Base-by-base conservation (phyloP, 2,888 invertebrate genomes). In the Pseudococcus viburni region DNA sequence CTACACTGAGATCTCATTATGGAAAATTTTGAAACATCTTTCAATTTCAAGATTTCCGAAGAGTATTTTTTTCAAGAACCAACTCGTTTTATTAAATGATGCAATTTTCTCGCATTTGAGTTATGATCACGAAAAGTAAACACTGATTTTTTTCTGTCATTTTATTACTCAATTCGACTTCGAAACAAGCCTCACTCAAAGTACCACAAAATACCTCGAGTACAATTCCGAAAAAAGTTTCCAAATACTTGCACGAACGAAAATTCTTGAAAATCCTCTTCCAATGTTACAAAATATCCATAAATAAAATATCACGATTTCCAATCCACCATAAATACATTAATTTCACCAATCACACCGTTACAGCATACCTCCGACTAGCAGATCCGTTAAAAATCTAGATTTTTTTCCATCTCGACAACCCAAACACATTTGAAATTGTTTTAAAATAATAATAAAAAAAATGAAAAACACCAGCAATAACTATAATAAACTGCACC, bases 391-490 rank as follows among this genome's bases (percentile, higher is more conserved):
- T 73, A 73, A 33, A 15, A 73, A 15, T 33, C 7, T 1, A 7
- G 4, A 17, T 33, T 73, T 73, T 64, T 64, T 22, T 22, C 22
- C 22, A 22, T 64, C 0, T 22, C 64, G 22, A 64, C 33, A 73
- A 73, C 73, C 33, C 73, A 73, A 64, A 73, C 73, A 73, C 73
- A 33, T 17, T 33, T 33, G 15, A 33, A 73, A 73, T 73, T 73
- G 33, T 15, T 19, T 22, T 8, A 22, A 22, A 64, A 12, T 19
- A 64, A 64, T 64, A 8, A 17, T 8, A 59, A 59, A 59, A 59
- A 19, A 59, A 59, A 59, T 15, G 15, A 64, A 64, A 64, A 64
- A 64, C 3, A 64, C 19, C 33, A 73, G 33, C 33, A 17, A n/a
- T n/a, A n/a, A 73, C 33, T 1, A 33, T 33, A 73, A 73, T 33